Evolutionary conservation across 2,113 vertebrate genomes (phyloP).

Genomic region (Catharus minimus): DNA sequence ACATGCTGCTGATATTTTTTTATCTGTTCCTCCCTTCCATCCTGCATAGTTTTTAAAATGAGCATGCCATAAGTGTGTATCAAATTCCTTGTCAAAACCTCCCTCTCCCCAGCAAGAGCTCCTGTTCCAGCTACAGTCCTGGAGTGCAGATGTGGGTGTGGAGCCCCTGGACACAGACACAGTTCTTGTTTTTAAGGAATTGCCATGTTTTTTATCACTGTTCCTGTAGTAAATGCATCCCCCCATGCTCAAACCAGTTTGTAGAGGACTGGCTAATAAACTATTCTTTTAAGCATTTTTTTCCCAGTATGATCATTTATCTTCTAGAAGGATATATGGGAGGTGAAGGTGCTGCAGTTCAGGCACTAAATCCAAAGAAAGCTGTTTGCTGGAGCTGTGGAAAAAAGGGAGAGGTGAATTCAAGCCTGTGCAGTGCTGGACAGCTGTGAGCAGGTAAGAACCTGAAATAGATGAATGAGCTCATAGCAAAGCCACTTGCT

Average conservation of each 20-base stretch:
- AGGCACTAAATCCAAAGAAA: background rate
- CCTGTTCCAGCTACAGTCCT: background rate
- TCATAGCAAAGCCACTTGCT: background rate
- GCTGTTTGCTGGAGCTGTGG: background rate
- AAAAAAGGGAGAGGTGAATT: background rate
- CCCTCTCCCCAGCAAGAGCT: background rate
- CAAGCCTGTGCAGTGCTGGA: background rate
- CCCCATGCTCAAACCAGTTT: background rate
- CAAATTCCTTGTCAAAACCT: background rate
- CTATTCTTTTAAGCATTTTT: background rate
- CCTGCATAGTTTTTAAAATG: background rate
- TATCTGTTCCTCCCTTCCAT: background rate
- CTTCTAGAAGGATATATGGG: background rate
- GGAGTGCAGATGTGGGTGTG: background rate
- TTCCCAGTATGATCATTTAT: background rate
- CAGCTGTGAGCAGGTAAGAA: background rate
- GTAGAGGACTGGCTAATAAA: conserved; percentile 9
- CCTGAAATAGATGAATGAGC: background rate
- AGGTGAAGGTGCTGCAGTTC: background rate
- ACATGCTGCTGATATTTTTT: background rate
- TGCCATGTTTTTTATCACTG: background rate
- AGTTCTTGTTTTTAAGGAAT: background rate
- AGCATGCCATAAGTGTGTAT: fast-evolving
- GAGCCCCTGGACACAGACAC: background rate
- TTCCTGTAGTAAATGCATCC: background rate